Percentiles rank a stretch among this genome's conserved stretches.
phyloP scores from a whole-genome alignment of 2,113 vertebrate species.

The Sclerurus mexicanus region DNA sequence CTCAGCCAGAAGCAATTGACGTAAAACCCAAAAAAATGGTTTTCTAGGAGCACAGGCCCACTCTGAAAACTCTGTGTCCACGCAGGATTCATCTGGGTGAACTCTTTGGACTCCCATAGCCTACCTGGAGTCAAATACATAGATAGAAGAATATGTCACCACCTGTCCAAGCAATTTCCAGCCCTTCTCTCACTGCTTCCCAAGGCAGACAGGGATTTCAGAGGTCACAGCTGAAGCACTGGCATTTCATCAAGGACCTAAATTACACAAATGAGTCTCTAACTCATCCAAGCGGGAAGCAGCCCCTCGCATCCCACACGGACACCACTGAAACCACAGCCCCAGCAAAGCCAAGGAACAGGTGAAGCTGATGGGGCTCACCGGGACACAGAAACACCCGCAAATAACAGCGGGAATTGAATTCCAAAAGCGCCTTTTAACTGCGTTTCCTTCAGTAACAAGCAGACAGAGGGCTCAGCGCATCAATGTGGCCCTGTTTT shows the following conservation, averaged over 20 bases:
- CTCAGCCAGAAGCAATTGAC: not conserved
- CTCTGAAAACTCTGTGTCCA: not conserved
- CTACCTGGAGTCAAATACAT: accelerated
- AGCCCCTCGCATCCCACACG: accelerated
- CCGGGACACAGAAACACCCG: not conserved
- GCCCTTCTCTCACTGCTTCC: not conserved
- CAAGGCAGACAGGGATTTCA: not conserved
- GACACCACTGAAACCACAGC: not conserved
- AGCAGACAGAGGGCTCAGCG: not conserved
- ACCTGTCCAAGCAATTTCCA: no score
- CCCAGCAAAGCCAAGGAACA: not conserved
- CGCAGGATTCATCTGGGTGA: not conserved
- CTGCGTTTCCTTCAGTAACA: not conserved
- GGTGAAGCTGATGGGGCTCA: not conserved
- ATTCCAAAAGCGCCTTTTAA: not conserved
- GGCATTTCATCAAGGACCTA: not conserved
- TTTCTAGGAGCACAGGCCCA: not conserved
- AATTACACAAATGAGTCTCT: not conserved
- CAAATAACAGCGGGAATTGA: not conserved
- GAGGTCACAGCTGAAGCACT: not conserved
- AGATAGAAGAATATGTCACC: not conserved
- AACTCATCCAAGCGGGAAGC: accelerated
- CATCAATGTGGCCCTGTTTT: not conserved
- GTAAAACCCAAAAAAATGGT: not conserved
- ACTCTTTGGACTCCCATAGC: not conserved